Conservation (phyloP, 1,140 invertebrate species). For the Leptinotarsa texana region DNA sequence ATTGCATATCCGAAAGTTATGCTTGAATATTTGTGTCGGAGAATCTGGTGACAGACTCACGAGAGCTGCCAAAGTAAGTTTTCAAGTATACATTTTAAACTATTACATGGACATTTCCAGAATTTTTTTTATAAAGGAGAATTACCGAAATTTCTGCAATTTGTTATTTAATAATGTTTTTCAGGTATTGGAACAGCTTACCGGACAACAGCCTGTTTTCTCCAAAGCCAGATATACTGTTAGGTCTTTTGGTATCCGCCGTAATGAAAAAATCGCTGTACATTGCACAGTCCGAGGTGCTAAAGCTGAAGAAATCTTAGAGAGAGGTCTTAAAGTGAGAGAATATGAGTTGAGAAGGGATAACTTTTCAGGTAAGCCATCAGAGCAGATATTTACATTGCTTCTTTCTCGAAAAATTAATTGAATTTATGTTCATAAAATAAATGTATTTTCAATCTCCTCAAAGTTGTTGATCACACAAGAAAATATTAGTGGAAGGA, state of each 20-base stretch:
- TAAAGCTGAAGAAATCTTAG: constrained; percentile 99
- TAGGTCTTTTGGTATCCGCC: constrained; percentile 97
- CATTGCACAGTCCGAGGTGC: constrained; percentile 98
- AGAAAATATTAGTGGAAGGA: no score
- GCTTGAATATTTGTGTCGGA: constrained; percentile 99
- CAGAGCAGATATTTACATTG: no score
- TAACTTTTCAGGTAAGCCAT: constrained; percentile 82
- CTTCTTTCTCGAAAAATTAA: not conserved
- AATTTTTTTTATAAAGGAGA: no score
- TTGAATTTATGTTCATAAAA: no score
- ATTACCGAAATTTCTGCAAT: no score
- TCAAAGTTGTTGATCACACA: no score
- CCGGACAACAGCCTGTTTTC: constrained; percentile 98
- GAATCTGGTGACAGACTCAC: constrained; percentile 99
- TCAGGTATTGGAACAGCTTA: constrained; percentile 90
- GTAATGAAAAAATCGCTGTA: constrained; percentile 99
- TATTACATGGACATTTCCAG: no score
- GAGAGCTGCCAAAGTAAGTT: constrained; percentile 86
- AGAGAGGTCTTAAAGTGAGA: constrained; percentile 95
- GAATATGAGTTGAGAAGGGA: constrained; percentile 98
- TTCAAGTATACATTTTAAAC: no score
- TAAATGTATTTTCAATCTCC: no score
- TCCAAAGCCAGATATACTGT: constrained; percentile 99
- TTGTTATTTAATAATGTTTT: no score
- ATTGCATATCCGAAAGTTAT: constrained; percentile 95